Conservation (phyloP, 2,888 invertebrate genomes). For the Synanthedon formicaeformis region DNA sequence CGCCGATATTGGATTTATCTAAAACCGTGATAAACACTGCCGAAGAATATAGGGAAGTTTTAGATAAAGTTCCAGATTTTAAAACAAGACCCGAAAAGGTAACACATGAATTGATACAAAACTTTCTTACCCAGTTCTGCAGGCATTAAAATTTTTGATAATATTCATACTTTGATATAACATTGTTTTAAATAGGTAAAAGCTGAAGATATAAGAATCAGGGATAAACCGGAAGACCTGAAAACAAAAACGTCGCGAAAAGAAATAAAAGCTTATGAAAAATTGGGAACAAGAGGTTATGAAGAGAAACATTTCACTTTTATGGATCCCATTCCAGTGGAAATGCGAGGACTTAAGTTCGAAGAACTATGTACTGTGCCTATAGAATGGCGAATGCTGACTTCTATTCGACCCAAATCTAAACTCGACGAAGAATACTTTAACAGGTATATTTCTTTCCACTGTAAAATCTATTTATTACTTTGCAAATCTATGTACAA, state of each 20-base stretch:
- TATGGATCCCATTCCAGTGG: slow-evolving; percentile 83
- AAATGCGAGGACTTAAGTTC: slow-evolving; percentile 81
- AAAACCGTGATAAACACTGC: slow-evolving; percentile 80
- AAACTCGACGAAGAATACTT: slow-evolving; percentile 90
- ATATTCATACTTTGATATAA: background rate
- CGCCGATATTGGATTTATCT: slow-evolving; percentile 86
- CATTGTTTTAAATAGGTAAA: slow-evolving; percentile 61
- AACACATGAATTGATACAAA: slow-evolving; percentile 7
- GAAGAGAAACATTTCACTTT: slow-evolving; percentile 66
- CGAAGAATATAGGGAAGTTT: slow-evolving; percentile 84
- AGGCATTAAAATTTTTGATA: background rate
- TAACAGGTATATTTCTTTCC: slow-evolving; percentile 68
- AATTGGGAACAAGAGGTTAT: slow-evolving; percentile 73
- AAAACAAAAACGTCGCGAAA: slow-evolving; percentile 81
- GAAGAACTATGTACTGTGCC: slow-evolving; percentile 85
- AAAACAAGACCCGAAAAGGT: slow-evolving; percentile 90
- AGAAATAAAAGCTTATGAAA: slow-evolving; percentile 75
- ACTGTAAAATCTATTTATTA: background rate
- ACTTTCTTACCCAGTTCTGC: background rate
- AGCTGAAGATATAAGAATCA: slow-evolving; percentile 81
- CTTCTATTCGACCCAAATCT: slow-evolving; percentile 85
- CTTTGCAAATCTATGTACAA: background rate
- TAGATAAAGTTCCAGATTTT: slow-evolving; percentile 91
- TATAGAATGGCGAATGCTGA: slow-evolving; percentile 94
- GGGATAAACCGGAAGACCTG: slow-evolving; percentile 76